Evolutionary conservation across 2,888 invertebrate genomes (phyloP), one percentile per base, ranked within the genome.

Genomic region (Acanthosepion pharaonis): DNA sequence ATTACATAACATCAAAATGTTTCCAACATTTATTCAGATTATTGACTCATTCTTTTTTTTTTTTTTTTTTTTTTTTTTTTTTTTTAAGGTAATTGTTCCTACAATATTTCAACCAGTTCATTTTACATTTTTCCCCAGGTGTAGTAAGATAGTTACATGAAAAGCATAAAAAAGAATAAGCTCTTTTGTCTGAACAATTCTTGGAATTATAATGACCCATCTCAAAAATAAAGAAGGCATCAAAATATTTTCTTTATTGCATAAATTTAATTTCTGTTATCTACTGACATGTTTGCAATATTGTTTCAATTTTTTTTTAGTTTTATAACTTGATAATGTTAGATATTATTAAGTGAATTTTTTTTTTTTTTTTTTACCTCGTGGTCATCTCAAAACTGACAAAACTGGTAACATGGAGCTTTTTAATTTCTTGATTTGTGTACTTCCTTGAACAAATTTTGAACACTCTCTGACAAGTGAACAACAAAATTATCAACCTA

Each of bases 351-450:
- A n/a, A 78, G 9, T 20, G 11, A n/a, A 78, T 20, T 64, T 25
- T 64, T 64, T 6, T 64, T 64, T 64, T 11, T 59, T 59, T 33
- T 33, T 33, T 59, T 59, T 59, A 0, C n/a, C 18, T 78, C n/a
- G 3, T n/a, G 78, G 78, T 78, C n/a, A 78, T 78, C 78, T 78
- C 78, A 78, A 78, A 78, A 78, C 78, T 78, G 78, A 78, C 78
- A 78, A 78, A 78, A 78, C n/a, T 78, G 78, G 78, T 78, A n/a
- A 78, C n/a, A n/a, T 78, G n/a, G 78, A 78, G 33, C 78, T 78
- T 78, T 78, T 59, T 59, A 20, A 78, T 78, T 78, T 9, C n/a
- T 33, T 78, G n/a, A 78, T n/a, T 78, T 78, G 15, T 78, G n/a
- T 78, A 78, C n/a, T n/a, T 78, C 78, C 78, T 78, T 78, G 8